Percentiles rank a stretch among this genome's conserved stretches.
phyloP scores from a whole-genome alignment of 2,797 vertebrate genomes.

The Pristis pectinata region DNA sequence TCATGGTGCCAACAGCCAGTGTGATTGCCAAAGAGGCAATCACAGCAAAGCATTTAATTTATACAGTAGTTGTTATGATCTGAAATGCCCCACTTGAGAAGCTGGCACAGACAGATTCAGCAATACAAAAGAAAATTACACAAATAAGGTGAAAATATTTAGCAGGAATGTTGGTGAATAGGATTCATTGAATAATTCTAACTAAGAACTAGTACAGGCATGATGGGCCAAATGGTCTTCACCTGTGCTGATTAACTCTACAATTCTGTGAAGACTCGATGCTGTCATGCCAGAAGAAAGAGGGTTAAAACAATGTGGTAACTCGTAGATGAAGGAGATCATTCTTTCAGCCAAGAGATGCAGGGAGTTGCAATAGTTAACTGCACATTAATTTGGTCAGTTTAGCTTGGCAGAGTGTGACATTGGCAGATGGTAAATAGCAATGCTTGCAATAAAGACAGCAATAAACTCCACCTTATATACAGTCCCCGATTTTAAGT shows the following conservation, averaged over 20 bases:
- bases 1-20: background rate
- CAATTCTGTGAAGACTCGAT: background rate
- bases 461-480: background rate
- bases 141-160: background rate
- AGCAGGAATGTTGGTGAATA: background rate
- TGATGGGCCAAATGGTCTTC: background rate
- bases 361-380: background rate
- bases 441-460: background rate
- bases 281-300: background rate
- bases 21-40: background rate
- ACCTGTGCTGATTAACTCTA: background rate
- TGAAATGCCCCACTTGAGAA: background rate
- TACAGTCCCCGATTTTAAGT: background rate
- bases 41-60: background rate
- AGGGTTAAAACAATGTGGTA: background rate
- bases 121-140: background rate
- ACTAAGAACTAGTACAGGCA: background rate
- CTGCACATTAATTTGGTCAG: background rate
- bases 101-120: background rate
- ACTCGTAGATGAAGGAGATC: background rate
- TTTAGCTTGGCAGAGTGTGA: constrained; percentile 2
- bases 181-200: background rate
- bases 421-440: constrained; percentile 19
- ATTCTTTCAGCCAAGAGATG: background rate
- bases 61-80: background rate